phyloP scores from a whole-genome alignment of 30 jellyfish, hydroid and myxozoan genomes.

The Rhopilema esculentum region DNA sequence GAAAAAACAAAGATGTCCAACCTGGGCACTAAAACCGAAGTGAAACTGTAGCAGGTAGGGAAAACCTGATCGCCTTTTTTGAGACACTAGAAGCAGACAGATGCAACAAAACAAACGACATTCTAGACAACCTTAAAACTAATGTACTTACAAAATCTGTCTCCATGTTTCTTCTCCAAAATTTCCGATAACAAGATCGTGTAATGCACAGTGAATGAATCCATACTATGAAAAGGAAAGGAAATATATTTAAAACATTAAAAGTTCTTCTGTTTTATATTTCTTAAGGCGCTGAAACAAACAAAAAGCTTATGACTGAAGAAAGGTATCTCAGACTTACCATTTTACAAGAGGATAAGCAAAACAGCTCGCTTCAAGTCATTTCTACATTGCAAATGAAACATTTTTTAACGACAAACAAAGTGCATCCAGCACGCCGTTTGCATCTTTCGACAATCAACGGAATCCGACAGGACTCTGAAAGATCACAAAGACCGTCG shows the following conservation, averaged over 20 bases:
- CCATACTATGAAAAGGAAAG: constrained; percentile 73
- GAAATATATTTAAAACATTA: neutral
- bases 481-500: constrained; percentile 46
- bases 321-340: neutral
- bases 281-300: too few relatives aligned
- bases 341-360: neutral
- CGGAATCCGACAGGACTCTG: constrained; percentile 26
- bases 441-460: constrained; percentile 28
- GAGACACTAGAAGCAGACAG: neutral
- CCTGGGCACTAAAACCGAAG: neutral
- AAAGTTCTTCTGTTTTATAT: neutral
- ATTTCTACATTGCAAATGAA: neutral
- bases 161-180: constrained; percentile 87
- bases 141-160: constrained; percentile 62
- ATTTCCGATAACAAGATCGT: constrained; percentile 66
- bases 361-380: neutral
- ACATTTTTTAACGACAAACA: neutral
- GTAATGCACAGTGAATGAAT: constrained; percentile 78
- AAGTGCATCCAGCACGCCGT: constrained; percentile 4
- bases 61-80: neutral
- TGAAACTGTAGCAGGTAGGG: neutral
- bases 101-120: neutral
- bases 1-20: neutral
- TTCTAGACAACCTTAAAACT: neutral
- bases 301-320: neutral